These are phyloP conservation scores for Aplochiton taeniatus DNA, from an alignment of 2,797 vertebrate genomes.

Conservation along the genomic window DNA sequence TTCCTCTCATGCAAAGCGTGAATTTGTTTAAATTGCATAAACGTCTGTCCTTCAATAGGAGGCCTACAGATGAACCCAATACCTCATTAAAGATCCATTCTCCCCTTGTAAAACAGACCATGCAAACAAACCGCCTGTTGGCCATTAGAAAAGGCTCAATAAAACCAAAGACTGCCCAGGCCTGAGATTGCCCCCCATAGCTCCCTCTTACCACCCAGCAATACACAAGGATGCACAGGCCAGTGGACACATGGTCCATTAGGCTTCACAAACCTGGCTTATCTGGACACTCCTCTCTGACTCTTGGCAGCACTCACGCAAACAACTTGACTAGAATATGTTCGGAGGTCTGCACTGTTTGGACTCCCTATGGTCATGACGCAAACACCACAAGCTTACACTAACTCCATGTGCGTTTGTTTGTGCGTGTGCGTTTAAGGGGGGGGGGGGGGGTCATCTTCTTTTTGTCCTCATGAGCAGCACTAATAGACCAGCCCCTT, in stretches of 20 bases:
- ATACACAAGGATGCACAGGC: conserved; percentile 61
- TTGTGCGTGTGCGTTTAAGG: background rate
- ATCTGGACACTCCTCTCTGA: conserved; percentile 60
- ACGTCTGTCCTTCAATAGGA: background rate
- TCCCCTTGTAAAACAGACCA: conserved; percentile 54
- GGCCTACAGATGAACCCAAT: conserved; percentile 17
- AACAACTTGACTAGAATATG: conserved; percentile 21
- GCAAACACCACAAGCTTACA: background rate
- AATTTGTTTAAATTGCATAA: background rate
- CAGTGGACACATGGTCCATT: conserved; percentile 79
- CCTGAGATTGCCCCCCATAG: conserved; percentile 63
- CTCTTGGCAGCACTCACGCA: conserved; percentile 39
- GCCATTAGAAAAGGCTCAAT: conserved; percentile 62
- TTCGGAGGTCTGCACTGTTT: conserved; percentile 6
- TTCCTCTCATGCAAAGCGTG: background rate
- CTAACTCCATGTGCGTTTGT: background rate
- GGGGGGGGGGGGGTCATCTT: no score
- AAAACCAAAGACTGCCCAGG: conserved; percentile 65
- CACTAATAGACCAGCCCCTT: no score
- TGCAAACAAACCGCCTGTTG: conserved; percentile 60
- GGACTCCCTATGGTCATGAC: background rate
- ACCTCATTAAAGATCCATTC: conserved; percentile 41
- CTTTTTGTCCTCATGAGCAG: no score
- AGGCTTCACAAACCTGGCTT: conserved; percentile 74
- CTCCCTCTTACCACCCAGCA: conserved; percentile 51